Percentiles rank a stretch among this genome's conserved stretches.
phyloP scores from a whole-genome alignment of 2,888 invertebrate species.

The Eilema caniola region DNA sequence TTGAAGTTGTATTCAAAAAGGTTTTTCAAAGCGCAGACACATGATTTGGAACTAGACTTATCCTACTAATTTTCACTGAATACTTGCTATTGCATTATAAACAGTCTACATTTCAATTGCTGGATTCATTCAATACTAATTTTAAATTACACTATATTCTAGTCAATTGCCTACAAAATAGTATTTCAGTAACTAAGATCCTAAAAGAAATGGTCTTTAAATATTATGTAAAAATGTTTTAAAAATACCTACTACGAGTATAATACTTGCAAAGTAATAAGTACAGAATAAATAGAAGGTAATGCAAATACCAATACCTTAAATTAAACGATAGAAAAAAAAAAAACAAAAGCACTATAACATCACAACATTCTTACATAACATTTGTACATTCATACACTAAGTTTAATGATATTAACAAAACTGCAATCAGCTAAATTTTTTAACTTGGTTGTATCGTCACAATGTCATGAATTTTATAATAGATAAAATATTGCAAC shows the following conservation, averaged over 20 bases:
- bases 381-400: constrained; percentile 25
- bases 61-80: constrained; percentile 23
- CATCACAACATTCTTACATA: constrained; percentile 36
- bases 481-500: not conserved
- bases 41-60: not conserved
- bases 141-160: constrained; percentile 34
- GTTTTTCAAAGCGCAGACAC: not conserved
- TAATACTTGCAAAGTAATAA: constrained; percentile 37
- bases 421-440: constrained; percentile 64
- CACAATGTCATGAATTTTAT: constrained; percentile 47
- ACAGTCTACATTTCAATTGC: constrained; percentile 45
- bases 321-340: not conserved
- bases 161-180: constrained; percentile 56
- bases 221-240: constrained; percentile 44
- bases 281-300: constrained; percentile 32
- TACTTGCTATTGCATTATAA: constrained; percentile 32
- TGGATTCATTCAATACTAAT: constrained; percentile 32
- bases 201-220: constrained; percentile 56
- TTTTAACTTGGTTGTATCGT: constrained; percentile 54
- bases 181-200: constrained; percentile 59
- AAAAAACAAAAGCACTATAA: constrained; percentile 6
- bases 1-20: not conserved
- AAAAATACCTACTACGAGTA: constrained; percentile 25
- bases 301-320: constrained; percentile 3
- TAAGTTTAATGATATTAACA: constrained; percentile 52